A percentile compares a stretch with the other conserved stretches of the same genome.
These are phyloP conservation scores for Eristalis tenax DNA, from an alignment of 2,888 invertebrate genomes.

Conservation along the genomic window DNA sequence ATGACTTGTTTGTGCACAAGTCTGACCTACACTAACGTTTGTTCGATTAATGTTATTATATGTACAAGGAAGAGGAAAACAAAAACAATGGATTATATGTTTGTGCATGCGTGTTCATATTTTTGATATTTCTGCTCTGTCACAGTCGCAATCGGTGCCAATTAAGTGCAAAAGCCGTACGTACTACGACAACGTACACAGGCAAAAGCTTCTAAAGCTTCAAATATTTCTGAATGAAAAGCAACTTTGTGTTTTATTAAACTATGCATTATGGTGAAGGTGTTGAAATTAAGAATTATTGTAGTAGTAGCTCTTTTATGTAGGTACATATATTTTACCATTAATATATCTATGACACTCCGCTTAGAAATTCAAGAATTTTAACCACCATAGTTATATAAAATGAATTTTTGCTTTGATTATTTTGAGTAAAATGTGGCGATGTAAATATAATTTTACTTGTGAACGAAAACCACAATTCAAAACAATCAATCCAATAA, in stretches of 20 bases:
- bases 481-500: too few species aligned
- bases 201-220: not conserved
- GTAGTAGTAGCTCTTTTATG: too few species aligned
- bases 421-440: too few species aligned
- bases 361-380: too few species aligned
- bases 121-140: conserved; percentile 12
- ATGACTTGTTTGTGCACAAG: conserved; percentile 39
- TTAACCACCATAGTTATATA: too few species aligned
- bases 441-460: too few species aligned
- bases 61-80: not conserved
- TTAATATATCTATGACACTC: too few species aligned
- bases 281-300: not conserved
- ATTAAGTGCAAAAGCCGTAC: conserved; percentile 2
- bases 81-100: conserved; percentile 36
- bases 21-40: conserved; percentile 68
- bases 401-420: too few species aligned
- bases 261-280: not conserved
- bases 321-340: too few species aligned
- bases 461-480: too few species aligned
- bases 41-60: conserved; percentile 36
- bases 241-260: not conserved
- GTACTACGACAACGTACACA: not conserved
- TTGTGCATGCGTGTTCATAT: not conserved
- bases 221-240: not conserved
- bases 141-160: conserved; percentile 31